Evolutionary conservation across 2,113 vertebrate genomes (phyloP), one percentile per base, ranked within the genome.

Genomic region (Entomyzon cyanotis): DNA sequence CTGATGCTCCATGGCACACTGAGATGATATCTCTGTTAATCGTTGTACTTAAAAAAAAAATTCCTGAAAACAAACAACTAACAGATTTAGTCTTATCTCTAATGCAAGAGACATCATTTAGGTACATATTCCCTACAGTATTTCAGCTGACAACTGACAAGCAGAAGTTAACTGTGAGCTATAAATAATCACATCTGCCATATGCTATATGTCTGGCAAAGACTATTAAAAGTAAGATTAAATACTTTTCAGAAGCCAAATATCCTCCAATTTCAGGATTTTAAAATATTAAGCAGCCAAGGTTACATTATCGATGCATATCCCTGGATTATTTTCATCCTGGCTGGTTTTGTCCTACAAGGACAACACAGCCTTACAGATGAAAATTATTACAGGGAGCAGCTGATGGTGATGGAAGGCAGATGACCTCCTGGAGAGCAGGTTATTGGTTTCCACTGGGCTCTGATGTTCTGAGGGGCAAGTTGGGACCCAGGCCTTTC

Each of bases 181-280:
- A 90, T 89, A 96, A 96, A 96, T 89, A 94, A 94, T 67, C 3
- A 3, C 5, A n/a, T 64, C 73, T 90, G 76, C 79, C 93, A 94
- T 95, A 96, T 92, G 95, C 56, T 92, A 3, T 35, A 41, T 31
- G 79, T 62, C 79, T 96, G 93, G 75, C 88, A 92, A 90, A 78
- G 53, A 60, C 49, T 70, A 78, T 3, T 56, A 79, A 75, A 88
- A 86, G 53, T 22, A 56, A 96, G 93, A 93, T 90, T 90, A 89
- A 92, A 92, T 49, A 88, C 60, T 81, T 78, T 80, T 85, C 73
- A 68, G 49, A 76, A 94, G 62, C 60, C 52, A 92, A 90, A 86
- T 93, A 87, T 65, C 83, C 73, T 90, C 60, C 28, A 33, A 1
- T 89, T 93, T 75, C 50, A 88, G 90, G 92, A 74, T 77, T 95